Conservation (phyloP, 2,113 vertebrate genomes). For the Charina bottae region DNA sequence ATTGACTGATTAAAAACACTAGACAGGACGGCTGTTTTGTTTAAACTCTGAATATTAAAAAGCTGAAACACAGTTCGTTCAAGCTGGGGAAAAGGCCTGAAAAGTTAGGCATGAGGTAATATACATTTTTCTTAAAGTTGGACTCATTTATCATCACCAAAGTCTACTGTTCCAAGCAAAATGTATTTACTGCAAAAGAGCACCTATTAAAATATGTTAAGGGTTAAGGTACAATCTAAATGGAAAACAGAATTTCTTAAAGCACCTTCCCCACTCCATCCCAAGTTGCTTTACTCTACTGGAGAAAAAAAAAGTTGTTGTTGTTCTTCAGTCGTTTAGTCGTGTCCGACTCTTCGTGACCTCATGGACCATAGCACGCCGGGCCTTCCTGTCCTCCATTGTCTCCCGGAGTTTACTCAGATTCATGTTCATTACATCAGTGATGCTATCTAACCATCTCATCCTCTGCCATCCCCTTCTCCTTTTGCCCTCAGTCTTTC, state of each 20-base stretch:
- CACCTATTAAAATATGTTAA: not conserved
- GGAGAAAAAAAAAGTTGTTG: not conserved
- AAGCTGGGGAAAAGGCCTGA: not conserved
- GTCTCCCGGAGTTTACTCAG: no score
- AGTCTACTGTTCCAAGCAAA: not conserved
- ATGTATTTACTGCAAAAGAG: not conserved
- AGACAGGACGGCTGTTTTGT: conserved; percentile 4
- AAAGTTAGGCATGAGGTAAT: not conserved
- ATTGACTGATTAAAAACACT: conserved; percentile 62
- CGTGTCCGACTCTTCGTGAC: no score
- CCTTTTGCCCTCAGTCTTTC: no score
- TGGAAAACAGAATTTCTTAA: not conserved
- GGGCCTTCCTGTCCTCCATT: no score
- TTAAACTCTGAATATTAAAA: conserved; percentile 41
- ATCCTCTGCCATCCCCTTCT: no score
- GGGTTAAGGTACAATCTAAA: not conserved
- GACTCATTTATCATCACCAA: not conserved
- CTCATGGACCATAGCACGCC: no score
- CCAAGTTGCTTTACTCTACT: not conserved
- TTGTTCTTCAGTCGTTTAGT: no score
- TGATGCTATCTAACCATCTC: no score
- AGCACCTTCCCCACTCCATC: no score
- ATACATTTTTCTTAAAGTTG: conserved; percentile 14
- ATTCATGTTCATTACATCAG: no score
- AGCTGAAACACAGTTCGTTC: conserved; percentile 36